Evolutionary conservation across 2,113 vertebrate genomes (phyloP).

Genomic region (Pluvianellus socialis): DNA sequence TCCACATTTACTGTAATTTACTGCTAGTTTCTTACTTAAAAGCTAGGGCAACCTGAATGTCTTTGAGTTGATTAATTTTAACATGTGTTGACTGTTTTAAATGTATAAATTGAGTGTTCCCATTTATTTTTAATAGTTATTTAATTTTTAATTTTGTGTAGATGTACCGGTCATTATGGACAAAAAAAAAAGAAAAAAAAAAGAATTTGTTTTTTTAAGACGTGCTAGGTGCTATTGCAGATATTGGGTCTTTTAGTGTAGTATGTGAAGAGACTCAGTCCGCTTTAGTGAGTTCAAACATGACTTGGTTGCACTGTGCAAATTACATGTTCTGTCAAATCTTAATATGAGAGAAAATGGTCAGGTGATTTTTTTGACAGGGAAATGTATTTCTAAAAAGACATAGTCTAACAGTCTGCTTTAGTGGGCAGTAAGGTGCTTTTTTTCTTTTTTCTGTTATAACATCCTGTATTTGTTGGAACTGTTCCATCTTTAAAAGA

Average conservation of each 20-base stretch:
- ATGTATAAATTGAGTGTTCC: not conserved
- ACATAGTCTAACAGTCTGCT: not conserved
- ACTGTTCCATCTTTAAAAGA: not conserved
- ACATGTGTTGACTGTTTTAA: not conserved
- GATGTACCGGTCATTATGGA: fast-evolving
- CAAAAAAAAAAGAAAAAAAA: not conserved
- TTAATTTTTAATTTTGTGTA: not conserved
- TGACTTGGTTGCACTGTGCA: not conserved
- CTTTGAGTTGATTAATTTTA: not conserved
- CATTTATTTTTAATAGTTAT: not conserved
- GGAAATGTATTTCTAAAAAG: not conserved
- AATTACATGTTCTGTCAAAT: not conserved
- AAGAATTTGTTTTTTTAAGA: not conserved
- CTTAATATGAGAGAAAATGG: not conserved
- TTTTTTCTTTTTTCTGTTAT: not conserved
- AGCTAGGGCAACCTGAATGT: not conserved
- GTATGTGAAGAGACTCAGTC: not conserved
- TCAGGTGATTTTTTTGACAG: not conserved
- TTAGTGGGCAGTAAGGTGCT: not conserved
- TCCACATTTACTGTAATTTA: not conserved
- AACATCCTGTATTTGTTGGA: not conserved
- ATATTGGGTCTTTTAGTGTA: not conserved
- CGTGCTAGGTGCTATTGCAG: not conserved
- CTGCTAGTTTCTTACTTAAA: not conserved
- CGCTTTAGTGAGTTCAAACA: not conserved